Evolutionary conservation across 2,113 vertebrate species (phyloP).

Genomic region (Ciconia stormi): DNA sequence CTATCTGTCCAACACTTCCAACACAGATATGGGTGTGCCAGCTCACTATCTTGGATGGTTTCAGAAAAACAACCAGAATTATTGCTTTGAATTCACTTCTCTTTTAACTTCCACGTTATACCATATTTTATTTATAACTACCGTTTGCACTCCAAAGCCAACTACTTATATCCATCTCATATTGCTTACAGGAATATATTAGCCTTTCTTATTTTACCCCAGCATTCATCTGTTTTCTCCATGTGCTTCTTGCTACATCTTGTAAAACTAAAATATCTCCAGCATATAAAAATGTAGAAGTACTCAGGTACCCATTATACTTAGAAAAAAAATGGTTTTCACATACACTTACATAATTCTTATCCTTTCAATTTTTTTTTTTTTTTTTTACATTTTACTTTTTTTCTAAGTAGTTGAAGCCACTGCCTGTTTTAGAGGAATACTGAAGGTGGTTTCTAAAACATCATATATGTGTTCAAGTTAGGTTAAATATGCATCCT

Average conservation of each 20-base stretch:
- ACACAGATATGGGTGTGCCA: not conserved
- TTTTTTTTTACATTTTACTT: not conserved
- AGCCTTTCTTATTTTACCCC: constrained; percentile 3
- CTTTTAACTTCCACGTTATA: not conserved
- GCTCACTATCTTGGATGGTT: not conserved
- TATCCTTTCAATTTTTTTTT: not conserved
- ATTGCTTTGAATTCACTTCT: not conserved
- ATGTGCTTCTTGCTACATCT: not conserved
- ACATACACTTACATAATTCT: not conserved
- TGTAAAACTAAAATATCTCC: not conserved
- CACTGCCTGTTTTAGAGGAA: not conserved
- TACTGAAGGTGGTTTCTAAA: not conserved
- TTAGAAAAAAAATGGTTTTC: not conserved
- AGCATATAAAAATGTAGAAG: not conserved
- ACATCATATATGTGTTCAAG: not conserved
- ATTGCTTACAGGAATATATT: constrained; percentile 10
- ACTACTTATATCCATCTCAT: not conserved
- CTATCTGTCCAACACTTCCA: not conserved
- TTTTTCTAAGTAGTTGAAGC: not conserved
- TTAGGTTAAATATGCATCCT: not conserved
- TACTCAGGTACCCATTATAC: not conserved
- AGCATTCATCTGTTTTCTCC: not conserved
- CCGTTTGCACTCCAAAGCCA: not conserved
- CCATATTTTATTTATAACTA: constrained; percentile 27
- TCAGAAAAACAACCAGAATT: not conserved